Evolutionary conservation across 2,113 vertebrate species (phyloP).

Genomic region (Saguinus midas): DNA sequence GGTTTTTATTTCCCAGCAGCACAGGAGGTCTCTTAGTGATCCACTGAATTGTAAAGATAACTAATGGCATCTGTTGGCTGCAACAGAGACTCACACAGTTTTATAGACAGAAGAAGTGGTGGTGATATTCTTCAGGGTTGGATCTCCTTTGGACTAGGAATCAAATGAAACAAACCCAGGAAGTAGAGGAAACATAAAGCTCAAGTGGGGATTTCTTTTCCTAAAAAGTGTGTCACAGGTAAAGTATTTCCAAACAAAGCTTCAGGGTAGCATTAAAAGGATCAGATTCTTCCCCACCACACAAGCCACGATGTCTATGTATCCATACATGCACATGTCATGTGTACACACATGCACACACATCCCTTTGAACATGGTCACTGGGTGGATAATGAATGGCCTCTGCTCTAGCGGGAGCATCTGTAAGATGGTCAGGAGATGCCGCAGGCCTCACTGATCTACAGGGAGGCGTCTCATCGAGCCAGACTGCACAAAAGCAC

Average conservation of each 20-base stretch:
- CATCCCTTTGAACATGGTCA: not conserved
- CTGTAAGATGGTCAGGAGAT: not conserved
- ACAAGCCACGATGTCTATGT: not conserved
- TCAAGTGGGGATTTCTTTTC: constrained; percentile 16
- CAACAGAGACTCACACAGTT: not conserved
- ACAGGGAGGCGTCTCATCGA: not conserved
- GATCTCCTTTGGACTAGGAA: not conserved
- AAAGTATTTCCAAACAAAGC: constrained; percentile 23
- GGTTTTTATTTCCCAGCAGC: not conserved
- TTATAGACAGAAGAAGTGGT: not conserved
- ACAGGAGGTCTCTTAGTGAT: not conserved
- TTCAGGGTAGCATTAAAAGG: not conserved
- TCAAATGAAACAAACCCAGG: constrained; percentile 10
- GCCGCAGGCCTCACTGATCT: not conserved
- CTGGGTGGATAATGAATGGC: not conserved
- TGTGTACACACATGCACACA: no score
- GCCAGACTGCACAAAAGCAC: constrained; percentile 57
- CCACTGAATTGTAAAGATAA: not conserved
- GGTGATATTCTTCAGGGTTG: not conserved
- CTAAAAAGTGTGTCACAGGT: not conserved
- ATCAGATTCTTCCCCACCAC: not conserved
- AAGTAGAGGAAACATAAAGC: not conserved
- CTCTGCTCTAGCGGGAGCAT: not conserved
- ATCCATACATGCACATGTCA: accelerated
- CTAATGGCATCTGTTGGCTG: not conserved